These are phyloP conservation scores for Luehdorfia chinensis DNA, from an alignment of 1,140 invertebrate genomes.

Conservation along the genomic window DNA sequence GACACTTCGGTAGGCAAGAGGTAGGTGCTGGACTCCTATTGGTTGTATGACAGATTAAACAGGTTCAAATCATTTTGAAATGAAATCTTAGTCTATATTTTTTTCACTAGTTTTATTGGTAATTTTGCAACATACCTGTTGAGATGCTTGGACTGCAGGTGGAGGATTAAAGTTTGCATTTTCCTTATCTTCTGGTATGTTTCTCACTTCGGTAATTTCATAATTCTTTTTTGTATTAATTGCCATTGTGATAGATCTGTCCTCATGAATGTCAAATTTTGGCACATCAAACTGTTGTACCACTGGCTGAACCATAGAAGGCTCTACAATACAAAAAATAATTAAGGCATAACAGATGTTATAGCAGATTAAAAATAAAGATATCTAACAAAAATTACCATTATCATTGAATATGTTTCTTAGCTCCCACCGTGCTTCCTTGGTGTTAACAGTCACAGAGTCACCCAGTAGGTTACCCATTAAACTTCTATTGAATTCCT, in stretches of 20 bases:
- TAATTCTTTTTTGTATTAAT: conserved; percentile 59
- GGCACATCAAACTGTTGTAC: conserved; percentile 61
- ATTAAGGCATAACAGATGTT: conserved; percentile 1
- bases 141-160: conserved; percentile 25
- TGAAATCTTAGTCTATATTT: too few relatives aligned
- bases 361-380: neutral
- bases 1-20: too few relatives aligned
- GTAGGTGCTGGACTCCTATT: too few relatives aligned
- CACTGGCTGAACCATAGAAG: conserved; percentile 64
- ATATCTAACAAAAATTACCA: conserved; percentile 39
- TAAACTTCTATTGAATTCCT: conserved; percentile 72
- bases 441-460: conserved; percentile 80
- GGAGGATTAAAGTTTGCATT: conserved; percentile 57
- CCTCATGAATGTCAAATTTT: conserved; percentile 80
- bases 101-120: neutral
- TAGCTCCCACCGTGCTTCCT: conserved; percentile 76
- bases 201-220: conserved; percentile 37
- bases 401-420: conserved; percentile 70
- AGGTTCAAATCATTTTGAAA: too few relatives aligned
- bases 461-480: conserved; percentile 67
- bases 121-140: conserved; percentile 38
- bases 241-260: conserved; percentile 78
- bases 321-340: conserved; percentile 40
- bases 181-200: conserved; percentile 60
- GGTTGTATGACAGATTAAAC: too few relatives aligned